Conservation (phyloP, 37 sponge, comb jelly and placozoan species). For the Chondrosia reniformis region DNA sequence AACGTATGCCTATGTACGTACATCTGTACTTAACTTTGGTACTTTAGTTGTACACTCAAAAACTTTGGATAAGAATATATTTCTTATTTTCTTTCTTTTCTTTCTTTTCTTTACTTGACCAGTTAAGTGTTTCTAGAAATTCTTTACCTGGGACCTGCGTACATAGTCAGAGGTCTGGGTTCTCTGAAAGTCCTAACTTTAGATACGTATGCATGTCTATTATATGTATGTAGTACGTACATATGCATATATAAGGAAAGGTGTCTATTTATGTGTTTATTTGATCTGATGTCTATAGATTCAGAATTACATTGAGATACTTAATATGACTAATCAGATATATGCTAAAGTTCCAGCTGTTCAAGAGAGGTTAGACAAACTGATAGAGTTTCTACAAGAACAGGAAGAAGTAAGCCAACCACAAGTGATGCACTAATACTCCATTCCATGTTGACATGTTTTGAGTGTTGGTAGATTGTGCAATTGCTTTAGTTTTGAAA, state of each 20-base stretch:
- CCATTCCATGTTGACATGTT: too few relatives aligned
- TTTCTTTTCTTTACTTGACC: too few relatives aligned
- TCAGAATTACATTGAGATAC: conserved; percentile 16
- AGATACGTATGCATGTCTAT: not conserved
- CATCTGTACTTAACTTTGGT: not conserved
- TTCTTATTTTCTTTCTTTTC: too few relatives aligned
- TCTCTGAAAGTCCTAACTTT: too few relatives aligned
- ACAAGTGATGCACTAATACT: not conserved
- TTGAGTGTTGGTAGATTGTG: too few relatives aligned
- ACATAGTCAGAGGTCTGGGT: too few relatives aligned
- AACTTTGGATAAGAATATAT: too few relatives aligned
- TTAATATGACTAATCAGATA: not conserved
- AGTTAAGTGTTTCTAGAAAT: too few relatives aligned
- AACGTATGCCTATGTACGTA: not conserved
- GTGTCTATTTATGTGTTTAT: conserved; percentile 22
- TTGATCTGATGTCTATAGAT: conserved; percentile 3
- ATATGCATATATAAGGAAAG: conserved; percentile 1
- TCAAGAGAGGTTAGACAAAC: not conserved
- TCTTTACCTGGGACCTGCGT: too few relatives aligned
- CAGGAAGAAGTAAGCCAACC: not conserved
- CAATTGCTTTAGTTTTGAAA: too few relatives aligned
- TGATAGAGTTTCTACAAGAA: not conserved
- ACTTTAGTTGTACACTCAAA: too few relatives aligned
- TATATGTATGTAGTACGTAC: conserved; percentile 10
- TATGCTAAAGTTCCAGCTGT: not conserved